Conservation (phyloP, 2,888 invertebrate species). For the Uropetala carovei region DNA sequence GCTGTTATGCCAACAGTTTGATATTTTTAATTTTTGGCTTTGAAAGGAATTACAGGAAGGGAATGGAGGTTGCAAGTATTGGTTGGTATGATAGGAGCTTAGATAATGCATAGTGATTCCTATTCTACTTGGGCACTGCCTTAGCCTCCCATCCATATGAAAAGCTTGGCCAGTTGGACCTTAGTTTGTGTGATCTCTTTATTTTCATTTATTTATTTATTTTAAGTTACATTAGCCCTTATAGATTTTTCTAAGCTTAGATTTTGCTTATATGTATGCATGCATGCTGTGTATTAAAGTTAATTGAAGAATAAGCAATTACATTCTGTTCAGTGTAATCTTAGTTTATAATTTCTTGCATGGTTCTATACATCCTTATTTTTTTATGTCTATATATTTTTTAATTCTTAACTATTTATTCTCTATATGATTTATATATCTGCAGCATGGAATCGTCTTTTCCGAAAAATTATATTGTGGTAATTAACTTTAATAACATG, state of each 20-base stretch:
- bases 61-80: background rate
- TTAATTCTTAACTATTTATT: background rate
- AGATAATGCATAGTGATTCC: slow-evolving; percentile 21
- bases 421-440: too few species aligned
- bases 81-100: background rate
- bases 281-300: background rate
- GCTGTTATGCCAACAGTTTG: too few species aligned
- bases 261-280: background rate
- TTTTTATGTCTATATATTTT: background rate
- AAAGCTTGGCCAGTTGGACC: slow-evolving; percentile 59
- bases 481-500: too few species aligned
- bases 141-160: slow-evolving; percentile 52
- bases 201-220: slow-evolving; percentile 49
- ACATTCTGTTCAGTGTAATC: too few species aligned
- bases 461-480: too few species aligned
- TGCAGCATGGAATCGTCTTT: too few species aligned
- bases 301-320: background rate
- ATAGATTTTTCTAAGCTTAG: background rate
- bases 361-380: background rate
- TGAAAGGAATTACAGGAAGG: background rate
- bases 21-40: too few species aligned
- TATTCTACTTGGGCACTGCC: slow-evolving; percentile 12
- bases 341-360: background rate
- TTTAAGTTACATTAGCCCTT: background rate
- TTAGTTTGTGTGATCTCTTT: slow-evolving; percentile 61